Percentiles rank a stretch among this genome's conserved stretches.
phyloP scores from a whole-genome alignment of 2,113 vertebrate species.

The Leuciscus idus region DNA sequence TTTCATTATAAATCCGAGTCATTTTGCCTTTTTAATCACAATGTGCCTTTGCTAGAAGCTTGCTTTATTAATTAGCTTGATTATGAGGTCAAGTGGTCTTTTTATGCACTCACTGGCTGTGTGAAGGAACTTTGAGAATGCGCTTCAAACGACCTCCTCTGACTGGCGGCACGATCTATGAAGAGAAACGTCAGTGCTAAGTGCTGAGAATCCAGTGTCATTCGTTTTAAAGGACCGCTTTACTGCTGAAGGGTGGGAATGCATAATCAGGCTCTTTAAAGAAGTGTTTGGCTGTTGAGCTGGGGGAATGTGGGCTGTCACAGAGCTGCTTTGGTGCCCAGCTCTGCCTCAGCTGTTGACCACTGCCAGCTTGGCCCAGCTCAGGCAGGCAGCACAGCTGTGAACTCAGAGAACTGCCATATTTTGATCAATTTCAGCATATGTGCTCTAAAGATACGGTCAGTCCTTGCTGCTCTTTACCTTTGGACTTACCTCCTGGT shows the following conservation, averaged over 20 bases:
- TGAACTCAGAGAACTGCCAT: not conserved
- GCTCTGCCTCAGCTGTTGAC: slow-evolving; percentile 30
- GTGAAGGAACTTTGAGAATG: slow-evolving; percentile 21
- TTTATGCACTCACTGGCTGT: not conserved
- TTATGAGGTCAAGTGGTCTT: not conserved
- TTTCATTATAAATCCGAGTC: not conserved
- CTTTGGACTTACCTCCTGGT: not conserved
- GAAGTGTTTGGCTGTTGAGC: slow-evolving; percentile 8
- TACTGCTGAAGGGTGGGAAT: slow-evolving; percentile 30
- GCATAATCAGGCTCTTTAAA: slow-evolving; percentile 41
- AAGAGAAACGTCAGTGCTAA: slow-evolving; percentile 2
- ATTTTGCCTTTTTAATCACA: not conserved
- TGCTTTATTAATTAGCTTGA: slow-evolving; percentile 4
- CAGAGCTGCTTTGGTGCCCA: slow-evolving; percentile 22
- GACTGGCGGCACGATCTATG: slow-evolving; percentile 7
- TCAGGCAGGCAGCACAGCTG: slow-evolving; percentile 20
- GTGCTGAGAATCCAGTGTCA: slow-evolving; percentile 21
- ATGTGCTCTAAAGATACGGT: not conserved
- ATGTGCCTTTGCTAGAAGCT: not conserved
- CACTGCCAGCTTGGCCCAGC: slow-evolving; percentile 30
- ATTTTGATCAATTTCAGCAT: not conserved
- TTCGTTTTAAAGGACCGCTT: slow-evolving; percentile 17
- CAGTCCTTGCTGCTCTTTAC: not conserved
- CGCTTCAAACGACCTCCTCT: not conserved
- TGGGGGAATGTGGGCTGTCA: slow-evolving; percentile 33